Conservation (phyloP, 2,113 vertebrate species). For the Melospiza georgiana region DNA sequence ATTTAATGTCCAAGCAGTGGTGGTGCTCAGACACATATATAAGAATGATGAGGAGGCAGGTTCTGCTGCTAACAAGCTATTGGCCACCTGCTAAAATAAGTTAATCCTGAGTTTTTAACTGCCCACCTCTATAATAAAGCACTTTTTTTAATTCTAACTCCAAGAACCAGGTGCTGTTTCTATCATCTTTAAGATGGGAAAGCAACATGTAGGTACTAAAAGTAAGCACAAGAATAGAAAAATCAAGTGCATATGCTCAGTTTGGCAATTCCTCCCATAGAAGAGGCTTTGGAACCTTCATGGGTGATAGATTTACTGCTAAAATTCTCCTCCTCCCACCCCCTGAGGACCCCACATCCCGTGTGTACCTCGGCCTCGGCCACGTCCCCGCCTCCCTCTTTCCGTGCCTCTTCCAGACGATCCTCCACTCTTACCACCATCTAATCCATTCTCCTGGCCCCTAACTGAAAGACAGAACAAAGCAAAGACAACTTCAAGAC, state of each 20-base stretch:
- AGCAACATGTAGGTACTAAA: fast-evolving
- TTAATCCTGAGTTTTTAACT: not conserved
- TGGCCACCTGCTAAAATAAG: not conserved
- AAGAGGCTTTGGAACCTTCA: not conserved
- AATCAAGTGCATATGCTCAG: not conserved
- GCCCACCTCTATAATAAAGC: not conserved
- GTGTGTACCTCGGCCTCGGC: constrained; percentile 89
- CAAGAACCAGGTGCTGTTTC: not conserved
- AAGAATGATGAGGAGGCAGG: not conserved
- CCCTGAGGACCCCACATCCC: not conserved
- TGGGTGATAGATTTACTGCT: fast-evolving
- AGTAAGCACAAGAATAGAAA: not conserved
- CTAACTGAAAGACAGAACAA: constrained; percentile 78
- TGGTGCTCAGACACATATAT: not conserved
- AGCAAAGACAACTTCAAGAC: not conserved
- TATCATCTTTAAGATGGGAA: not conserved
- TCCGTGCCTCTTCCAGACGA: constrained; percentile 88
- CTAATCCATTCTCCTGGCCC: constrained; percentile 95
- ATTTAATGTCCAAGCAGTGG: not conserved
- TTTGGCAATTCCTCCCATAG: not conserved
- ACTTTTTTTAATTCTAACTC: not conserved
- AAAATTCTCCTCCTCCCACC: not conserved
- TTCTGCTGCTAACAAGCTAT: not conserved
- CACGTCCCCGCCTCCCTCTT: constrained; percentile 89
- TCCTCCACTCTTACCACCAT: constrained; percentile 84